These are phyloP conservation scores for Actias luna DNA, from an alignment of 2,888 invertebrate genomes.

Conservation along the genomic window DNA sequence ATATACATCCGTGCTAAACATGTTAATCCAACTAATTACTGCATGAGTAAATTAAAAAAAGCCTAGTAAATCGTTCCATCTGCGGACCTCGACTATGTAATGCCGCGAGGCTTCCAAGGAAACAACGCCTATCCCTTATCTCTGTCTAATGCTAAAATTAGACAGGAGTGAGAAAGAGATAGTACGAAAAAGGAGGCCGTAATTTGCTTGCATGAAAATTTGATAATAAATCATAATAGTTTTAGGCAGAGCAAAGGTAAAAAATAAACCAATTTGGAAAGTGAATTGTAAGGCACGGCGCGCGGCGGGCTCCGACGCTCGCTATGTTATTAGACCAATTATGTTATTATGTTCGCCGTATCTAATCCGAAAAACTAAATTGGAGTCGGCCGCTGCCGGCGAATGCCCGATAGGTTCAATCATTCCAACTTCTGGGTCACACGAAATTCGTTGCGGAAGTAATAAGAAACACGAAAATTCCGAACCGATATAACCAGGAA, in stretches of 20 bases:
- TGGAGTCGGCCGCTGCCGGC: constrained; percentile 80
- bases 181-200: constrained; percentile 68
- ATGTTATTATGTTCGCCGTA: constrained; percentile 81
- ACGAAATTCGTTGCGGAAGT: constrained; percentile 81
- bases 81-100: constrained; percentile 56
- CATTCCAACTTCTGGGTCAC: constrained; percentile 78
- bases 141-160: constrained; percentile 48
- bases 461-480: constrained; percentile 80
- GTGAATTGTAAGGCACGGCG: constrained; percentile 80
- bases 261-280: constrained; percentile 81
- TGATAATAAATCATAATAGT: constrained; percentile 81
- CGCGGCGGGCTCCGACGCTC: constrained; percentile 67
- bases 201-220: constrained; percentile 82
- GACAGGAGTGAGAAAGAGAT: constrained; percentile 58
- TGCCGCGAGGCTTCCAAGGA: constrained; percentile 64
- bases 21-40: constrained; percentile 75
- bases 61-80: constrained; percentile 69
- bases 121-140: constrained; percentile 59
- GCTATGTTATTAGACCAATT: constrained; percentile 80
- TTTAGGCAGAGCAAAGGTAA: constrained; percentile 75
- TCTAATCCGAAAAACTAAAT: constrained; percentile 82
- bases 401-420: constrained; percentile 78
- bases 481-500: constrained; percentile 61
- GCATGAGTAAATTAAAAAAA: constrained; percentile 74
- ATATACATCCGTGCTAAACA: constrained; percentile 59